Conservation (phyloP, 2,113 vertebrate species). For the Talpa occidentalis region DNA sequence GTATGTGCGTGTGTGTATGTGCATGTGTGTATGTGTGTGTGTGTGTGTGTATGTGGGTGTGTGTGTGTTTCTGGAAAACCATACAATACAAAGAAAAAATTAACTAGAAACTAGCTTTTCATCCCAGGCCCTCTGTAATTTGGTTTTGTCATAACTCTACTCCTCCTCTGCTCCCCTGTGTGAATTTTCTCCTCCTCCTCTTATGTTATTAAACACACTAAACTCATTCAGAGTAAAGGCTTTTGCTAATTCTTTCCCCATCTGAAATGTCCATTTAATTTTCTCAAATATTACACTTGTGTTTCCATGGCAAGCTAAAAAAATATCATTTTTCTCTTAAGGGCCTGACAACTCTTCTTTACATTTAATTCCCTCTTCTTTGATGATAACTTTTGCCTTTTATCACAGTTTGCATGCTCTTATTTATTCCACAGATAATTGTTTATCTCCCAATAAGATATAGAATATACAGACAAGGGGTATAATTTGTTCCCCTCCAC, state of each 20-base stretch:
- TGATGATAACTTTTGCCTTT: background rate
- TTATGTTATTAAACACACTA: background rate
- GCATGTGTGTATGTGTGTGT: too few species aligned
- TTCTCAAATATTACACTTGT: background rate
- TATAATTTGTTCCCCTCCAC: background rate
- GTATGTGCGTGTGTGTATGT: too few species aligned
- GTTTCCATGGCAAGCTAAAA: background rate
- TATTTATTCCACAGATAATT: background rate
- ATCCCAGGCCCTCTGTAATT: background rate
- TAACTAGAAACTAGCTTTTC: background rate
- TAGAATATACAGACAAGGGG: background rate
- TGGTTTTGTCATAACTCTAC: background rate
- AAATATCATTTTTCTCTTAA: background rate
- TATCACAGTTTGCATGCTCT: background rate
- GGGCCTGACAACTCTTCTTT: background rate
- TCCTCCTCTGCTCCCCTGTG: accelerated
- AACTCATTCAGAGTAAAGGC: background rate
- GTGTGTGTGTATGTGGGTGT: too few species aligned
- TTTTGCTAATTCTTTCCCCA: background rate
- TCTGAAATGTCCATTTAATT: background rate
- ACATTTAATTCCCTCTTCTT: background rate
- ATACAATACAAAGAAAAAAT: background rate
- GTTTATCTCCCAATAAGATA: background rate
- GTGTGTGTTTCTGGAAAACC: background rate
- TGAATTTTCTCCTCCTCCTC: background rate